A percentile compares a stretch with the other conserved stretches of the same genome.
phyloP scores from a whole-genome alignment of 1,140 invertebrate species.

The Halesus radiatus region DNA sequence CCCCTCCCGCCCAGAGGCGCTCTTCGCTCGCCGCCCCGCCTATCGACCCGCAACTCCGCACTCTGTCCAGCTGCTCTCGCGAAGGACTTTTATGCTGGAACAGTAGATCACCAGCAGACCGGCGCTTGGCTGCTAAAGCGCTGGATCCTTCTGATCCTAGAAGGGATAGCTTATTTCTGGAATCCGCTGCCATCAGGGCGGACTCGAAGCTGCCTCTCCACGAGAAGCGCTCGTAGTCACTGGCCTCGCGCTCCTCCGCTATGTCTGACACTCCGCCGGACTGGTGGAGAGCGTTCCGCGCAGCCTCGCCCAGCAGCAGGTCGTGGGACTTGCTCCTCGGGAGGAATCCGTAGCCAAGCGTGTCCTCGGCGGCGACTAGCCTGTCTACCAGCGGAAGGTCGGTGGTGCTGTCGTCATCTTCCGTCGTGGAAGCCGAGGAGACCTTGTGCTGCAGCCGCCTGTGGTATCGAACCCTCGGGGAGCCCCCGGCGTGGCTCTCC shows the following conservation, averaged over 20 bases:
- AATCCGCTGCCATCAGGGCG: constrained; percentile 85
- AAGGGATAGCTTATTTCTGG: constrained; percentile 81
- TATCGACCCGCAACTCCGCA: constrained; percentile 86
- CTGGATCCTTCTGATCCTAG: constrained; percentile 78
- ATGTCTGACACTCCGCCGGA: constrained; percentile 69
- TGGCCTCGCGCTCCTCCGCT: constrained; percentile 81
- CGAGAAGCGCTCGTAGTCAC: constrained; percentile 89
- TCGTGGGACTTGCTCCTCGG: constrained; percentile 85
- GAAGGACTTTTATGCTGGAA: constrained; percentile 84
- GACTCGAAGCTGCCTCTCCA: constrained; percentile 93
- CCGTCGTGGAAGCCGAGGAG: constrained; percentile 81
- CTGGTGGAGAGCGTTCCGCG: constrained; percentile 65
- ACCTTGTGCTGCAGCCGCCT: constrained; percentile 72
- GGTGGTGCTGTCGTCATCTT: constrained; percentile 82
- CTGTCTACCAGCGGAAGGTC: constrained; percentile 64
- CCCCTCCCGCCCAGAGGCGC: constrained; percentile 65
- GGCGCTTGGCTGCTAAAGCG: constrained; percentile 79
- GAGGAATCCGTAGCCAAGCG: constrained; percentile 63
- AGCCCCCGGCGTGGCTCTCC: constrained; percentile 69
- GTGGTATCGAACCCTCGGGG: constrained; percentile 68
- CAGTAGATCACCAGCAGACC: constrained; percentile 83
- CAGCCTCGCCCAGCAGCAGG: constrained; percentile 74
- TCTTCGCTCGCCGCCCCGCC: constrained; percentile 76
- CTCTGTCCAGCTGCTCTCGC: constrained; percentile 80
- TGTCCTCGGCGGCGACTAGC: constrained; percentile 41